phyloP scores from a whole-genome alignment of 2,113 vertebrate species.

The Salvator merianae region DNA sequence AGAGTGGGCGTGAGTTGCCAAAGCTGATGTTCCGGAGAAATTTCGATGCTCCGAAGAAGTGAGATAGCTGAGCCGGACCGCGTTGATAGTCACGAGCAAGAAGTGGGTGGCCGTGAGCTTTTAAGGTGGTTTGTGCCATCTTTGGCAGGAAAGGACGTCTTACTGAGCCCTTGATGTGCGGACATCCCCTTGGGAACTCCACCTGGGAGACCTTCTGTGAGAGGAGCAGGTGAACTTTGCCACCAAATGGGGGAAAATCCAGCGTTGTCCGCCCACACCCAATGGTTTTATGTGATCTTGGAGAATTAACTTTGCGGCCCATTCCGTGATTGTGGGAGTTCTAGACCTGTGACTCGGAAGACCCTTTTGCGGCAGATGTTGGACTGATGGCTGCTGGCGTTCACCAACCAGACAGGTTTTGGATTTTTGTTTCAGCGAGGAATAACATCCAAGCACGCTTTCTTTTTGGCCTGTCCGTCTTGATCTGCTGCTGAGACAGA shows the following conservation, averaged over 20 bases:
- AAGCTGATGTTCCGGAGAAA: not conserved
- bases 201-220: not conserved
- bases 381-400: not conserved
- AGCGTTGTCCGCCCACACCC: not conserved
- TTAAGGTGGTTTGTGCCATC: not conserved
- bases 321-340: not conserved
- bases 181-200: not conserved
- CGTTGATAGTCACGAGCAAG: not conserved
- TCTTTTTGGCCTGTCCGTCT: not conserved
- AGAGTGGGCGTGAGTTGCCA: no score
- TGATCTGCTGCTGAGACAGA: not conserved
- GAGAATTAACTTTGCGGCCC: not conserved
- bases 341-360: no score
- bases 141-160: not conserved
- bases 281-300: no score
- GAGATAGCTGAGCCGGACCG: not conserved
- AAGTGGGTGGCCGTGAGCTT: not conserved
- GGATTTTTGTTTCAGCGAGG: not conserved
- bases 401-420: no score
- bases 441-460: not conserved
- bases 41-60: not conserved
- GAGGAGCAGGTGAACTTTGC: not conserved
- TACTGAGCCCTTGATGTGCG: not conserved
- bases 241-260: rapidly evolving
- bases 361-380: not conserved